A percentile compares a stretch with the other conserved stretches of the same genome.
phyloP scores from a whole-genome alignment of 2,797 vertebrate genomes.

The Melanogrammus aeglefinus region DNA sequence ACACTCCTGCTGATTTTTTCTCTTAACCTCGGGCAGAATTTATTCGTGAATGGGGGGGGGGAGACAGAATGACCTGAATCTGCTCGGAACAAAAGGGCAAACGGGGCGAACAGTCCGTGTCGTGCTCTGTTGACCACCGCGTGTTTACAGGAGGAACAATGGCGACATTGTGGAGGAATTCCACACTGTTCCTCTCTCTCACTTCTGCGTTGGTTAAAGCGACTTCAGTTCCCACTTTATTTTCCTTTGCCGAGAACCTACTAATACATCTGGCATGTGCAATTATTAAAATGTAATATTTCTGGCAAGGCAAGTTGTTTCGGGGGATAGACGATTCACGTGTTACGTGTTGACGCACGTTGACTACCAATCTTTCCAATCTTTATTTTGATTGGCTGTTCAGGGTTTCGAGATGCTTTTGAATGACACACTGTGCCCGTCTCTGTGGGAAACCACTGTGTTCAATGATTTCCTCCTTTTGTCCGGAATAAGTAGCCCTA shows the following conservation, averaged over 20 bases:
- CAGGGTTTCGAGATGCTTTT: not conserved
- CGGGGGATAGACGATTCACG: not conserved
- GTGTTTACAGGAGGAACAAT: not conserved
- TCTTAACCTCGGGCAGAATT: slow-evolving; percentile 32
- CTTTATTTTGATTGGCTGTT: not conserved
- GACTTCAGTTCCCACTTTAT: not conserved
- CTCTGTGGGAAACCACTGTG: not conserved
- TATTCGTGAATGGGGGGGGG: slow-evolving; percentile 24
- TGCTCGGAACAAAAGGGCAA: slow-evolving; percentile 23
- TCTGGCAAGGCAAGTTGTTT: not conserved
- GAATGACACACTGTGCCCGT: not conserved
- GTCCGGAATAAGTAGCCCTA: not conserved
- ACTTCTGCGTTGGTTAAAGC: not conserved
- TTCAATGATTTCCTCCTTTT: not conserved
- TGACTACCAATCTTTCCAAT: no score
- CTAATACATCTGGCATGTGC: not conserved
- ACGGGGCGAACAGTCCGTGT: slow-evolving; percentile 26
- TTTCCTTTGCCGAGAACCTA: not conserved
- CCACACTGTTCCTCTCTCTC: not conserved
- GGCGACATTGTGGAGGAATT: not conserved
- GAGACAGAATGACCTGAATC: slow-evolving; percentile 35
- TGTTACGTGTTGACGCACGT: no score
- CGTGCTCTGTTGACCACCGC: not conserved
- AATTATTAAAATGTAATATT: not conserved
- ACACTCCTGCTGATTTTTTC: slow-evolving; percentile 29